Conservation (phyloP, 1,140 invertebrate genomes). For the Batillaria attramentaria region DNA sequence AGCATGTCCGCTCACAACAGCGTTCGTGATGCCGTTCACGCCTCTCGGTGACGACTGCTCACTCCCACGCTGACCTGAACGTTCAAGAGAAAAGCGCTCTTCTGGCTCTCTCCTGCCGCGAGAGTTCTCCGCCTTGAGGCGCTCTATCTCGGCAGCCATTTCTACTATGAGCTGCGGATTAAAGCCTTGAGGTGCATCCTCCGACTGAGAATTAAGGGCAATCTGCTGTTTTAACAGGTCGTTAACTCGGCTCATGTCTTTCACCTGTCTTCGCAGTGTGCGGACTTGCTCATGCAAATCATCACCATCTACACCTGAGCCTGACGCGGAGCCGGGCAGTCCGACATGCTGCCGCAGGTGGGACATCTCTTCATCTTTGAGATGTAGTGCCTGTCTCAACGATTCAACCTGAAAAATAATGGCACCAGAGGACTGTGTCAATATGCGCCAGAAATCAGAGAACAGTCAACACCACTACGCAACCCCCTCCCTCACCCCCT, state of each 20-base stretch:
- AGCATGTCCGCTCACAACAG: too few species aligned
- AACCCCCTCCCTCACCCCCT: too few species aligned
- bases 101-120: background rate
- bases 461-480: too few species aligned
- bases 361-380: constrained; percentile 38
- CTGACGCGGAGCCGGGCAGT: background rate
- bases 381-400: constrained; percentile 28
- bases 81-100: background rate
- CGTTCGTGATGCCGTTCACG: too few species aligned
- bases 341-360: constrained; percentile 40
- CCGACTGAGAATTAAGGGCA: constrained; percentile 22
- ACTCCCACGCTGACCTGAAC: too few species aligned
- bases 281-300: constrained; percentile 46
- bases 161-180: constrained; percentile 48
- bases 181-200: constrained; percentile 25
- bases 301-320: constrained; percentile 3
- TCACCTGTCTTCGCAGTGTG: constrained; percentile 44
- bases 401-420: constrained; percentile 37
- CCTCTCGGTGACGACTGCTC: too few species aligned
- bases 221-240: constrained; percentile 51
- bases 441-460: too few species aligned
- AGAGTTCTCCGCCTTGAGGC: constrained; percentile 38
- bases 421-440: too few species aligned
- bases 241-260: constrained; percentile 42
- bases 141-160: constrained; percentile 55